Percentiles rank a stretch among this genome's conserved stretches.
phyloP scores from a whole-genome alignment of 2,113 vertebrate genomes.

The Cyprinus carpio region DNA sequence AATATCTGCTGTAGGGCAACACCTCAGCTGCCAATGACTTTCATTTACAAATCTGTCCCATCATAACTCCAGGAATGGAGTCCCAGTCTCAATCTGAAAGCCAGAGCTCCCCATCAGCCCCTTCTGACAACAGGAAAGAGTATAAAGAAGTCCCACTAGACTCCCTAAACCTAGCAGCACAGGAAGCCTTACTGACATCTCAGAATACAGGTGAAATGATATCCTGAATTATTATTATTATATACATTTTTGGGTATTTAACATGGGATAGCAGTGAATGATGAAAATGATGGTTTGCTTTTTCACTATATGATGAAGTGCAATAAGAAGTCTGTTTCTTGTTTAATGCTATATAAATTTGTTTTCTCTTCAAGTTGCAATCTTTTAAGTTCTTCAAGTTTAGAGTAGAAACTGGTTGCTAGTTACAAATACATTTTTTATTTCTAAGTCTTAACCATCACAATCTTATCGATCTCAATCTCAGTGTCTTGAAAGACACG shows the following conservation, averaged over 20 bases:
- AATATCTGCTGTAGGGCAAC: neutral
- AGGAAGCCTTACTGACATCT: conserved; percentile 74
- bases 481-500: too few relatives aligned
- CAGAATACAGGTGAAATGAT: conserved; percentile 75
- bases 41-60: neutral
- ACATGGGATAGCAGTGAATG: neutral
- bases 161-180: conserved; percentile 79
- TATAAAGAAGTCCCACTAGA: conserved; percentile 83
- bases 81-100: conserved; percentile 56
- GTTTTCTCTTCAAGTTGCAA: neutral
- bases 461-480: neutral
- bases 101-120: conserved; percentile 51
- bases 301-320: neutral
- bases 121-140: conserved; percentile 72
- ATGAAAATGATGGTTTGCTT: neutral
- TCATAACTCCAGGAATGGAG: conserved; percentile 68
- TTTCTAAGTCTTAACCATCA: neutral
- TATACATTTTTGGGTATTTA: neutral
- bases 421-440: neutral
- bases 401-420: neutral
- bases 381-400: neutral
- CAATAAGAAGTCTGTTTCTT: neutral
- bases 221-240: too few relatives aligned
- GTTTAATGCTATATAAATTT: neutral
- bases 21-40: neutral